These are phyloP conservation scores for Anisognathus igniventris DNA, from an alignment of 2,797 vertebrate species.

Conservation along the genomic window DNA sequence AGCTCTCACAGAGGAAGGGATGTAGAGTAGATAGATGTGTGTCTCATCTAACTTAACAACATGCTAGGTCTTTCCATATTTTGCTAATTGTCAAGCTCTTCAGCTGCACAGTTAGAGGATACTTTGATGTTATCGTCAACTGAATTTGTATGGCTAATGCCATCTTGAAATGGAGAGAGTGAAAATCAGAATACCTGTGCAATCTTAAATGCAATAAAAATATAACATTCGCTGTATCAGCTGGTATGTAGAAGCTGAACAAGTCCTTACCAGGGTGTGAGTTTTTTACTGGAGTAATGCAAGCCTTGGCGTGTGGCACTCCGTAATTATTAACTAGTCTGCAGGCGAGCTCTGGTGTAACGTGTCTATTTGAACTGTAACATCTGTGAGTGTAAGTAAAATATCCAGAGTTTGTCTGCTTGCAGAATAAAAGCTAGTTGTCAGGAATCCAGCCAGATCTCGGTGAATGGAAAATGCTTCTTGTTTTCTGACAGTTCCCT, in stretches of 20 bases:
- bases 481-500: background rate
- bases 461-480: background rate
- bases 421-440: constrained; percentile 9
- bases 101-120: background rate
- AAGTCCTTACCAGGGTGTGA: background rate
- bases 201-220: background rate
- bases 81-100: background rate
- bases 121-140: background rate
- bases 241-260: constrained; percentile 1
- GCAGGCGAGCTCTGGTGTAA: background rate
- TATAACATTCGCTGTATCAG: background rate
- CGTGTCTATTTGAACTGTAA: constrained; percentile 9
- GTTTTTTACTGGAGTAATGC: background rate
- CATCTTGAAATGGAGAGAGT: background rate
- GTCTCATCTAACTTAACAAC: background rate
- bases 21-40: background rate
- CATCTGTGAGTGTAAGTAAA: constrained; percentile 10
- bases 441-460: background rate
- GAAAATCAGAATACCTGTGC: background rate
- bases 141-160: background rate
- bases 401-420: constrained; percentile 4
- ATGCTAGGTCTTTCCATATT: background rate
- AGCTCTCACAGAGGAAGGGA: background rate
- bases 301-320: constrained; percentile 18
- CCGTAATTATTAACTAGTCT: constrained; percentile 32